Percentiles rank a stretch among this genome's conserved stretches.
phyloP scores from a whole-genome alignment of 2,113 vertebrate genomes.

The Petromus typicus region DNA sequence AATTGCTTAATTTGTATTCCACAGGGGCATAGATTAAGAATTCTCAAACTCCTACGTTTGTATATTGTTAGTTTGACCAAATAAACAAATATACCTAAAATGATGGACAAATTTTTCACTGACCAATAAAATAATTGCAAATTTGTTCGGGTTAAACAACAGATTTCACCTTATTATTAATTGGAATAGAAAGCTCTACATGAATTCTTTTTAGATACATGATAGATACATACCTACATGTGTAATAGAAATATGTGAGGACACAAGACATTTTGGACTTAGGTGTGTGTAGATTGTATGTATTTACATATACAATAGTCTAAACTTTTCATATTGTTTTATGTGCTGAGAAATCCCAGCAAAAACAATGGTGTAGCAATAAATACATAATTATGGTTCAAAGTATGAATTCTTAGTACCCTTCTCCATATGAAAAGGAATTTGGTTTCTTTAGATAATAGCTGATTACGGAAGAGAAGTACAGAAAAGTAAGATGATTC shows the following conservation, averaged over 20 bases:
- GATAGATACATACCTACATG: not conserved
- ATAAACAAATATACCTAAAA: not conserved
- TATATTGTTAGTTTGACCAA: not conserved
- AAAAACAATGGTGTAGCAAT: not conserved
- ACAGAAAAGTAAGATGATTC: not conserved
- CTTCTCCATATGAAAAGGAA: not conserved
- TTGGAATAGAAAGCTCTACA: not conserved
- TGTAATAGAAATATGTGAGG: not conserved
- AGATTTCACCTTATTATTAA: not conserved
- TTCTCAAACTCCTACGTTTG: not conserved
- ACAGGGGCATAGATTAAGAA: not conserved
- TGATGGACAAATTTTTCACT: not conserved
- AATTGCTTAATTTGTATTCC: not conserved
- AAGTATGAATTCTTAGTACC: constrained; percentile 3
- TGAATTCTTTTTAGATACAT: not conserved
- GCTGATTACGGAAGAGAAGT: not conserved
- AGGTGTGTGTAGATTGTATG: too few species aligned
- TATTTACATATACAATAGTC: too few species aligned
- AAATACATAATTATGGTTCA: not conserved
- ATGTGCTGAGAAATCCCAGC: not conserved
- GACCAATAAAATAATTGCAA: not conserved
- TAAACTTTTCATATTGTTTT: too few species aligned
- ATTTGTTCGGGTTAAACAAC: not conserved
- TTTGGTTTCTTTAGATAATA: not conserved
- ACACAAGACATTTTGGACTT: too few species aligned